Conservation (phyloP, 2,888 invertebrate species). For the Erebia aethiops region DNA sequence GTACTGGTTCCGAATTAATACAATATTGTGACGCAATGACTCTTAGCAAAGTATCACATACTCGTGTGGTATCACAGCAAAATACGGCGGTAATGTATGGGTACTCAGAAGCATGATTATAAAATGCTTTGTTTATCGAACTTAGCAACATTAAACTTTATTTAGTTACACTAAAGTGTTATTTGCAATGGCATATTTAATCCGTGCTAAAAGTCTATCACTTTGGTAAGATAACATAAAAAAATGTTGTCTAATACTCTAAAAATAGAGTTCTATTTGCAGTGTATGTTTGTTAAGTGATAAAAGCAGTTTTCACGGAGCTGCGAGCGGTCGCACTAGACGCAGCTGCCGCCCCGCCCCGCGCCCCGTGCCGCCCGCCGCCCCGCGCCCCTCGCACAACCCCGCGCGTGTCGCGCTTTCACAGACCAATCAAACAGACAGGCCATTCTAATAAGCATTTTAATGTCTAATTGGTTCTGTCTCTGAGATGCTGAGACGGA, state of each 20-base stretch:
- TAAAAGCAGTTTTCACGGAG: slow-evolving; percentile 73
- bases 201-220: slow-evolving; percentile 26
- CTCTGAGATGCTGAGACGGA: background rate
- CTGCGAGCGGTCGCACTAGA: slow-evolving; percentile 72
- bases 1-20: slow-evolving; percentile 14
- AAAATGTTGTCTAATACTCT: slow-evolving; percentile 24
- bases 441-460: background rate
- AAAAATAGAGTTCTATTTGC: slow-evolving; percentile 41
- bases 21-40: slow-evolving; percentile 37
- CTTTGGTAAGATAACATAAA: slow-evolving; percentile 9
- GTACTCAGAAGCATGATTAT: slow-evolving; percentile 45
- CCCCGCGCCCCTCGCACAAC: slow-evolving; percentile 47
- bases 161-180: background rate
- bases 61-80: too few species aligned
- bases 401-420: slow-evolving; percentile 75
- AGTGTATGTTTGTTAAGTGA: slow-evolving; percentile 50
- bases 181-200: slow-evolving; percentile 6
- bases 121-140: slow-evolving; percentile 44
- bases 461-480: slow-evolving; percentile 3
- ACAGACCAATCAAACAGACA: slow-evolving; percentile 50
- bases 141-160: slow-evolving; percentile 36
- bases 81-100: slow-evolving; percentile 40
- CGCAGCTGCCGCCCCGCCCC: slow-evolving; percentile 72
- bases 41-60: slow-evolving; percentile 40
- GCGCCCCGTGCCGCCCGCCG: slow-evolving; percentile 44